Conservation (phyloP, 2,113 vertebrate species). For the Laticauda laticaudata region DNA sequence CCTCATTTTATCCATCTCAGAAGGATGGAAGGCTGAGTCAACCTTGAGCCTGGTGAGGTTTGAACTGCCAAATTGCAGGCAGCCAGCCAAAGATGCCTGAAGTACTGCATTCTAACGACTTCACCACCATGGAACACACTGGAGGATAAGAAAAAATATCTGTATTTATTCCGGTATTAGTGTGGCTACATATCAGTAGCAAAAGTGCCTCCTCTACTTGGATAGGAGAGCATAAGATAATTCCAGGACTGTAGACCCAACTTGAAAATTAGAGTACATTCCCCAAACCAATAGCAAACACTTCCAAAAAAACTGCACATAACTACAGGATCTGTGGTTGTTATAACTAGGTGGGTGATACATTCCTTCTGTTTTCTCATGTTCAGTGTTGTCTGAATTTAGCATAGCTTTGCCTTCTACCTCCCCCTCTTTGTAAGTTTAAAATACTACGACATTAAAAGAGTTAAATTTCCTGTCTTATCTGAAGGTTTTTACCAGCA, state of each 20-base stretch:
- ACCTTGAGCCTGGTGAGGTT: too few relatives aligned
- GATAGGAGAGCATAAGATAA: not conserved
- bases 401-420: not conserved
- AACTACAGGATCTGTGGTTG: not conserved
- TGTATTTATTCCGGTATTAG: not conserved
- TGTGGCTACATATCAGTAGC: not conserved
- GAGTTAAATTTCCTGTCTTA: not conserved
- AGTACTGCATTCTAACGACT: too few relatives aligned
- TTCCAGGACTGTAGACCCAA: not conserved
- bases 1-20: too few relatives aligned
- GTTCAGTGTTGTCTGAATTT: not conserved
- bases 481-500: not conserved
- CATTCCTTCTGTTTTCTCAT: not conserved
- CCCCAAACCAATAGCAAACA: not conserved
- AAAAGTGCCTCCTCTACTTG: not conserved
- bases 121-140: not conserved
- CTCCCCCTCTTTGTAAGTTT: not conserved
- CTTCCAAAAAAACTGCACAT: not conserved
- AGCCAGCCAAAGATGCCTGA: too few relatives aligned
- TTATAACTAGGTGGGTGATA: not conserved
- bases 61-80: too few relatives aligned
- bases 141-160: not conserved
- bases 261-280: not conserved
- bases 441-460: not conserved
- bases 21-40: too few relatives aligned